Conservation (phyloP, 2,888 invertebrate genomes). For the Epicampocera succincta region DNA sequence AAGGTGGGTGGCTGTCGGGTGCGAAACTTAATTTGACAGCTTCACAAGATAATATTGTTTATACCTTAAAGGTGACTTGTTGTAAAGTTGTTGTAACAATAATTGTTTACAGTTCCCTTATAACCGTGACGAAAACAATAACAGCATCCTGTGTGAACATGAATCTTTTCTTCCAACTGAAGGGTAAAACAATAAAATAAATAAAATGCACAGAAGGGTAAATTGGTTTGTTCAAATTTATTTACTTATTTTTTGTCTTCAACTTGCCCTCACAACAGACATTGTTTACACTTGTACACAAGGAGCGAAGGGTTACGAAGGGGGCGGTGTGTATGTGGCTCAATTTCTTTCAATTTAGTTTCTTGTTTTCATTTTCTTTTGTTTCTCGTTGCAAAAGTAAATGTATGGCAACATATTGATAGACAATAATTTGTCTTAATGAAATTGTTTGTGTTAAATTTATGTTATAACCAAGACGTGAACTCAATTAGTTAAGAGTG, state of each 20-base stretch:
- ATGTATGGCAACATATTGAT: conserved; percentile 81
- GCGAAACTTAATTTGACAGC: conserved; percentile 36
- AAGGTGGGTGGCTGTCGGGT: neutral
- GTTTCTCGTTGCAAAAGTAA: conserved; percentile 27
- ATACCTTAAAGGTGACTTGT: conserved; percentile 67
- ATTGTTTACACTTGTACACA: conserved; percentile 17
- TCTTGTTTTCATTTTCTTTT: conserved; percentile 33
- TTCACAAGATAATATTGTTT: conserved; percentile 56
- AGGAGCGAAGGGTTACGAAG: neutral
- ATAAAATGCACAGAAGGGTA: conserved; percentile 59
- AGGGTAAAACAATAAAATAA: conserved; percentile 58
- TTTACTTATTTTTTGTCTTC: conserved; percentile 6
- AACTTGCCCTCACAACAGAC: neutral
- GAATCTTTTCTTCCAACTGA: conserved; percentile 9
- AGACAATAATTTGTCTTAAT: conserved; percentile 82
- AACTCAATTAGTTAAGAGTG: conserved; percentile 59
- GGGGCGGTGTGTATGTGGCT: neutral
- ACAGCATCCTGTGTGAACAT: conserved; percentile 60
- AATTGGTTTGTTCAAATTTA: conserved; percentile 10
- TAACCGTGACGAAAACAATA: conserved; percentile 67
- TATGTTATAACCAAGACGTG: conserved; percentile 80
- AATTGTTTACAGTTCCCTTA: conserved; percentile 67
- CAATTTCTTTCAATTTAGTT: conserved; percentile 23
- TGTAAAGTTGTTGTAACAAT: conserved; percentile 65
- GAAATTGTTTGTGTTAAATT: conserved; percentile 80